phyloP scores from a whole-genome alignment of 2,888 invertebrate genomes.

The Pseudococcus viburni region DNA sequence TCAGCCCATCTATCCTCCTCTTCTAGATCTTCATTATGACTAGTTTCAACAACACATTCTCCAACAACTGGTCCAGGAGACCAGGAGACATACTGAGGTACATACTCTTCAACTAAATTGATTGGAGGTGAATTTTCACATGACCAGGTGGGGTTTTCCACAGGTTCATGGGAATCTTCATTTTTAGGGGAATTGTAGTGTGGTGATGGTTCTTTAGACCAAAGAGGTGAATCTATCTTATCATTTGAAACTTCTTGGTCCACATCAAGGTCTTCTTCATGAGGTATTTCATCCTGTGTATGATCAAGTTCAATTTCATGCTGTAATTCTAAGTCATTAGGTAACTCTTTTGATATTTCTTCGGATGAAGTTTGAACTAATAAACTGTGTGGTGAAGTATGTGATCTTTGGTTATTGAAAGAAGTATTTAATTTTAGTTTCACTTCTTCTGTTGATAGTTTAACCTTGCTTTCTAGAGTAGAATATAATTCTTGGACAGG shows the following conservation, averaged over 20 bases:
- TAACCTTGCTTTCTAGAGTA: neutral
- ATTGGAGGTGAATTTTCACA: conserved; percentile 19
- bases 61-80: conserved; percentile 9
- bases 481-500: neutral
- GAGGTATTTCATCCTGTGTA: neutral
- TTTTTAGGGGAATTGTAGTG: neutral
- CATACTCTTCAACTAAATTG: neutral
- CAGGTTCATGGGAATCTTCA: neutral
- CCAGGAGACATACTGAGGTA: neutral
- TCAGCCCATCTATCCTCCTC: neutral
- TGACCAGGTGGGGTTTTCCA: neutral
- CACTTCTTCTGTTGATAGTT: neutral
- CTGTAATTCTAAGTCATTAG: neutral
- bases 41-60: neutral
- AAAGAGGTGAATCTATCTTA: neutral
- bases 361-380: neutral
- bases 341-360: neutral
- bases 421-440: neutral
- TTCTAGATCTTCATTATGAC: neutral
- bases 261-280: neutral
- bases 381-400: neutral
- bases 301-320: neutral
- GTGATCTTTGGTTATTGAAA: neutral
- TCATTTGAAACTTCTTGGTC: neutral
- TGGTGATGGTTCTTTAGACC: conserved; percentile 28